phyloP scores from a whole-genome alignment of 2,888 invertebrate genomes.

The Anagyrus pseudococci region DNA sequence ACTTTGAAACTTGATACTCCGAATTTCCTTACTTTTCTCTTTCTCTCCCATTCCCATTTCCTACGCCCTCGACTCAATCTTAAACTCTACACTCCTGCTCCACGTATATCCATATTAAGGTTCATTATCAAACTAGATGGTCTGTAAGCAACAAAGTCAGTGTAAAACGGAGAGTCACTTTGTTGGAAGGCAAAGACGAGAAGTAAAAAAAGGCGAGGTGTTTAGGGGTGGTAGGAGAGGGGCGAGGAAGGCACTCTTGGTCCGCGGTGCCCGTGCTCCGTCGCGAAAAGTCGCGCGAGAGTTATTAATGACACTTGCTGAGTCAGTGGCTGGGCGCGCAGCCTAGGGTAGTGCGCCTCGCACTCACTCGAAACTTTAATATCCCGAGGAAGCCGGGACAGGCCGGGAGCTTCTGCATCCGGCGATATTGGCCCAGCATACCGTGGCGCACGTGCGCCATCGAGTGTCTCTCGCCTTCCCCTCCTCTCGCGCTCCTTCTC shows the following conservation, averaged over 20 bases:
- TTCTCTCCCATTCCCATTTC: too few species aligned
- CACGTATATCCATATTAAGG: too few species aligned
- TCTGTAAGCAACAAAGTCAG: too few species aligned
- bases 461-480: not conserved
- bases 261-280: constrained; percentile 19
- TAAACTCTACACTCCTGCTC: too few species aligned
- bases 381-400: constrained; percentile 38
- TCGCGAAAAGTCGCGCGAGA: constrained; percentile 36
- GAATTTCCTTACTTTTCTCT: too few species aligned
- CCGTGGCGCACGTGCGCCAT: constrained; percentile 10
- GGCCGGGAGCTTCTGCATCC: not conserved
- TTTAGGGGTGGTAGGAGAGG: not conserved
- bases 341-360: not conserved
- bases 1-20: too few species aligned
- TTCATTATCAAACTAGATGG: too few species aligned
- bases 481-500: not conserved
- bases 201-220: not conserved
- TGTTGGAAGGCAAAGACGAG: too few species aligned
- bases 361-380: constrained; percentile 50
- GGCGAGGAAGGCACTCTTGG: not conserved
- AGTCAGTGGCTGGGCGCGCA: constrained; percentile 43
- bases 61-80: too few species aligned
- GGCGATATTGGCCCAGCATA: not conserved
- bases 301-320: constrained; percentile 52
- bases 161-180: too few species aligned